phyloP scores from a whole-genome alignment of 2,113 vertebrate genomes.

The Lophochroa leadbeateri region DNA sequence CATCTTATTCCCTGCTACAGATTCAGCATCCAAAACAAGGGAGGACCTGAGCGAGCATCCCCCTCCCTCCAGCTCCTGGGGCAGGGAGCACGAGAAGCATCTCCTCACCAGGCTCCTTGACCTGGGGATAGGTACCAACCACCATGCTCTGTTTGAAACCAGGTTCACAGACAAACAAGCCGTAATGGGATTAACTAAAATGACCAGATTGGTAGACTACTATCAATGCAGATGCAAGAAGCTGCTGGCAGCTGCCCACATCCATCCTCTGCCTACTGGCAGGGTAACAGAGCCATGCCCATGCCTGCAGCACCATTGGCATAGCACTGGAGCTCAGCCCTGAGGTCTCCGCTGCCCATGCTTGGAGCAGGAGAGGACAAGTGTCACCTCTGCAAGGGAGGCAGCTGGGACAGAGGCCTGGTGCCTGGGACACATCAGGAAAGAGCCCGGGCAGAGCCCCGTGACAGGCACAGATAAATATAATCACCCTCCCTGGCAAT shows the following conservation, averaged over 20 bases:
- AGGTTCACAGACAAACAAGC: not conserved
- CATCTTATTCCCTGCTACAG: not conserved
- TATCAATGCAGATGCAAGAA: not conserved
- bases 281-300: not conserved
- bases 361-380: not conserved
- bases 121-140: not conserved
- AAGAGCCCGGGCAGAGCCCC: conserved; percentile 12
- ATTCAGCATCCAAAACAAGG: not conserved
- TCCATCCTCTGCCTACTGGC: not conserved
- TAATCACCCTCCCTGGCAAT: conserved; percentile 50
- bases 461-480: conserved; percentile 49
- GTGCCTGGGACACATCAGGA: not conserved
- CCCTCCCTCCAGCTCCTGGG: not conserved
- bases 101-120: not conserved
- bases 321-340: not conserved
- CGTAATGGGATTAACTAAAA: not conserved
- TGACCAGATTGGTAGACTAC: not conserved
- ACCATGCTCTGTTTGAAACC: not conserved
- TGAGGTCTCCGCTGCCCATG: not conserved
- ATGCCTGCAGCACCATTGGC: rapidly evolving
- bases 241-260: not conserved
- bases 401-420: not conserved
- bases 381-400: not conserved
- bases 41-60: not conserved
- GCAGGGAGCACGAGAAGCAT: not conserved